Evolutionary conservation across 2,888 invertebrate species (phyloP).

Genomic region (Myathropa florea): DNA sequence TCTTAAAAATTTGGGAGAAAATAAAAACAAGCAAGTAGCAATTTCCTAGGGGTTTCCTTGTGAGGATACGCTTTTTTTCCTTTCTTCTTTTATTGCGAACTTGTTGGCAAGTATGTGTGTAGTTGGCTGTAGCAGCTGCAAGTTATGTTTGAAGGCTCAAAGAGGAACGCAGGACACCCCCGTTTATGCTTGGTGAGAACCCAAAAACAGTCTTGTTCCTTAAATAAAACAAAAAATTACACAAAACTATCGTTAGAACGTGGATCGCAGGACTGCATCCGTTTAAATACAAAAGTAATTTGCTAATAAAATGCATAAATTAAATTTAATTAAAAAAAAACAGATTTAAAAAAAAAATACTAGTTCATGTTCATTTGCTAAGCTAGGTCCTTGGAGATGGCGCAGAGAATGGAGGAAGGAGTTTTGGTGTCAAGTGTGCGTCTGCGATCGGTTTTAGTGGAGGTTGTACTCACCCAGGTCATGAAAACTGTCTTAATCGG

Average conservation of each 20-base stretch:
- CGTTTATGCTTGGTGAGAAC: neutral
- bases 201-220: neutral
- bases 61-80: neutral
- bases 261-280: neutral
- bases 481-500: no score
- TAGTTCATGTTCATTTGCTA: conserved; percentile 13
- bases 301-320: conserved; percentile 21
- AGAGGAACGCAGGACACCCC: neutral
- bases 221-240: neutral
- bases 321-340: conserved; percentile 15
- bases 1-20: neutral
- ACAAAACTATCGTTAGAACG: neutral
- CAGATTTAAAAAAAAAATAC: conserved; percentile 13
- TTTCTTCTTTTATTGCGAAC: neutral
- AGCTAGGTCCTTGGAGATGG: neutral
- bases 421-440: no score
- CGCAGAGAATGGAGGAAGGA: neutral
- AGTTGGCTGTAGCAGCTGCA: neutral
- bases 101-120: neutral
- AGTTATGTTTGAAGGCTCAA: neutral
- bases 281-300: conserved; percentile 6
- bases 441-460: conserved; percentile 40
- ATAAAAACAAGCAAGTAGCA: neutral
- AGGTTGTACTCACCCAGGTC: no score
- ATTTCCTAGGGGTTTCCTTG: neutral